A percentile compares a stretch with the other conserved stretches of the same genome.
Conservation (phyloP, 2,113 vertebrate genomes). For the Pelecanus crispus region DNA sequence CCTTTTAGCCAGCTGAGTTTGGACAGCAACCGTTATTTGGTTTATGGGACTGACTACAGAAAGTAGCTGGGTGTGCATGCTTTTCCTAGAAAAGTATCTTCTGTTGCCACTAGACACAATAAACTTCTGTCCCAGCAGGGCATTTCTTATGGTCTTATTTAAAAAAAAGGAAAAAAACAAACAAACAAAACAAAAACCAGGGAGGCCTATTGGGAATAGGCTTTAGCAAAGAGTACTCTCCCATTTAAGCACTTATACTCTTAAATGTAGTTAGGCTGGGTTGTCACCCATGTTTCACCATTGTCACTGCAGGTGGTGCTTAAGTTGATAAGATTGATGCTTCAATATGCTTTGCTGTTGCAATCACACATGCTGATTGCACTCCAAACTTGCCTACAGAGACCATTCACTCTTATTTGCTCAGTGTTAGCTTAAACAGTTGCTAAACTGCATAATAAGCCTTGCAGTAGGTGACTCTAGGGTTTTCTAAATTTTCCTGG, state of each 20-base stretch:
- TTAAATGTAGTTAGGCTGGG: neutral
- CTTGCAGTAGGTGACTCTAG: neutral
- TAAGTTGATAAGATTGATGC: neutral
- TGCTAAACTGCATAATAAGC: neutral
- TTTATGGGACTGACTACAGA: neutral
- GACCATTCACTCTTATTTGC: neutral
- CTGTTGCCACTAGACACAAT: neutral
- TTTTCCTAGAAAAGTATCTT: neutral
- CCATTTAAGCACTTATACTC: neutral
- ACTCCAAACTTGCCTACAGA: neutral
- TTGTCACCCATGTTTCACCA: neutral
- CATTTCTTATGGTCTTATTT: neutral
- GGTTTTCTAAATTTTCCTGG: neutral
- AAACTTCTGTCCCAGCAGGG: neutral
- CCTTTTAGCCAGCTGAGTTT: neutral
- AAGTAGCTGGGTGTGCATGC: neutral
- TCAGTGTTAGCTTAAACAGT: neutral
- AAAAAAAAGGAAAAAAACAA: too few species aligned
- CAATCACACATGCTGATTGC: neutral
- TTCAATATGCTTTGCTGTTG: neutral
- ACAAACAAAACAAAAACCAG: neutral
- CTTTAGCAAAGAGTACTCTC: neutral
- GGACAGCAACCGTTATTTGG: neutral
- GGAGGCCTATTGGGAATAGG: neutral
- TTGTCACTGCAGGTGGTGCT: neutral